Conservation (phyloP, 2,113 vertebrate species). For the Theristicus caerulescens region DNA sequence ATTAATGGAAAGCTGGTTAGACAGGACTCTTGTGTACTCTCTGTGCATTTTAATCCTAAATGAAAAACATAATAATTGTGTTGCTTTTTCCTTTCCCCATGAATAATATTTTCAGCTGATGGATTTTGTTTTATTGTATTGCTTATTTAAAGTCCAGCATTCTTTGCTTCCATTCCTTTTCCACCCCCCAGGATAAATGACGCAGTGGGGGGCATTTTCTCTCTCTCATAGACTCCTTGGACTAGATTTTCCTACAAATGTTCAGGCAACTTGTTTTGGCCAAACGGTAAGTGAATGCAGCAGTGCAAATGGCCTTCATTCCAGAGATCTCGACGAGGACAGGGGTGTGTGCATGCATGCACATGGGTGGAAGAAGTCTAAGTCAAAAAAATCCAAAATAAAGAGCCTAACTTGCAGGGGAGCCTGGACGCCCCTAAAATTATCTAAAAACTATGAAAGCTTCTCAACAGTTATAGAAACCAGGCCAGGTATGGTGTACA, state of each 20-base stretch:
- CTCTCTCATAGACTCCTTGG: background rate
- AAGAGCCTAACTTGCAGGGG: background rate
- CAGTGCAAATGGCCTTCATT: background rate
- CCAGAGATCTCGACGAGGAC: background rate
- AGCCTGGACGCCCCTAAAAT: background rate
- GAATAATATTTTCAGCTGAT: background rate
- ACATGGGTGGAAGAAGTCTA: background rate
- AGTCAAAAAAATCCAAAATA: background rate
- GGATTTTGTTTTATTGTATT: background rate
- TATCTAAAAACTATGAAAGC: background rate
- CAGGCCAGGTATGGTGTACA: background rate
- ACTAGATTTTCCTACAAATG: slow-evolving; percentile 14
- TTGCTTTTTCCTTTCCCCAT: background rate
- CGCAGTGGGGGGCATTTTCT: background rate
- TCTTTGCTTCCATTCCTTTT: background rate
- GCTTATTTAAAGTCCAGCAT: background rate
- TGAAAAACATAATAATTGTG: background rate
- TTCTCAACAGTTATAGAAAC: background rate
- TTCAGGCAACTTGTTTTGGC: background rate
- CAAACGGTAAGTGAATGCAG: background rate
- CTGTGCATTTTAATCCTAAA: slow-evolving; percentile 30
- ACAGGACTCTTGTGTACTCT: background rate
- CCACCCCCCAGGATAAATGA: background rate
- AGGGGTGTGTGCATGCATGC: background rate
- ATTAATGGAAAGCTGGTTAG: background rate